A percentile compares a stretch with the other conserved stretches of the same genome.
Evolutionary conservation across 2,113 vertebrate species (phyloP).

Genomic region (Scortum barcoo): DNA sequence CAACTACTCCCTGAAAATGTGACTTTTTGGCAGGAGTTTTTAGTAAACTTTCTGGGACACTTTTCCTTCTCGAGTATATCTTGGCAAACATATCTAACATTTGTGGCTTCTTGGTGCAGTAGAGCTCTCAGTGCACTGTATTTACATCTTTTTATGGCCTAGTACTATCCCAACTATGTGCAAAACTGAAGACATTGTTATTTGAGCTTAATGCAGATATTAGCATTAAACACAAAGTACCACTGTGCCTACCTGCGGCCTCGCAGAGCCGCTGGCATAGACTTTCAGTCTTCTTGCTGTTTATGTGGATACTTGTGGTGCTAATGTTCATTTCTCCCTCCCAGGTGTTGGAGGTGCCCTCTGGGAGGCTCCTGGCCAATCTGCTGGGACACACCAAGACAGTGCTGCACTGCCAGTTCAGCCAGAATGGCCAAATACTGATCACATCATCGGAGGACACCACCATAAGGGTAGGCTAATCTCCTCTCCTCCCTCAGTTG

Average conservation of each 20-base stretch:
- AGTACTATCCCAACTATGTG: not conserved
- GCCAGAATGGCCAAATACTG: constrained; percentile 84
- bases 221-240: no score
- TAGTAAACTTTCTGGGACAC: constrained; percentile 11
- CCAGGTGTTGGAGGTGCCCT: constrained; percentile 89
- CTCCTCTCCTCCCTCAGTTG: not conserved
- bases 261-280: not conserved
- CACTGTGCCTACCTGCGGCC: no score
- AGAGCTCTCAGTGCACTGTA: not conserved
- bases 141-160: not conserved
- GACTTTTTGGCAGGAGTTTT: not conserved
- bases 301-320: not conserved
- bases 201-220: not conserved
- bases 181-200: not conserved
- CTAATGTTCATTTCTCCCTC: constrained; percentile 28
- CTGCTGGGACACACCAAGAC: constrained; percentile 85
- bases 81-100: constrained; percentile 17
- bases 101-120: constrained; percentile 14
- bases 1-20: constrained; percentile 10
- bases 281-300: not conserved
- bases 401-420: constrained; percentile 90
- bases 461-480: constrained; percentile 87
- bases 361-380: constrained; percentile 84
- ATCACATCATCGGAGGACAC: constrained; percentile 92
- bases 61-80: constrained; percentile 9